phyloP scores from a whole-genome alignment of 2,113 vertebrate genomes.

The Morone chrysops region DNA sequence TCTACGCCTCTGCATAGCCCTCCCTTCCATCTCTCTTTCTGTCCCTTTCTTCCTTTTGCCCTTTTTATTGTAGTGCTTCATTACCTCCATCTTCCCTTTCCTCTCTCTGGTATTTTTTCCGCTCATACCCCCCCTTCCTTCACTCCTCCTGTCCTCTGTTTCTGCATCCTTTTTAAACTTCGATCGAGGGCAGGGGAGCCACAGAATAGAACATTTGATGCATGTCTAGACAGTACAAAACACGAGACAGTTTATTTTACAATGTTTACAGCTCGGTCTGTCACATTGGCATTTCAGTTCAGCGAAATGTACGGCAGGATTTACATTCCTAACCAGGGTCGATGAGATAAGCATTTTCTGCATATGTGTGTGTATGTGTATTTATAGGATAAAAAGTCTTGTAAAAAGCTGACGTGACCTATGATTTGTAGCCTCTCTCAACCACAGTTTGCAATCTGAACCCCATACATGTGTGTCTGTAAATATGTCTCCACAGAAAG shows the following conservation, averaged over 20 bases:
- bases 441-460: neutral
- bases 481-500: neutral
- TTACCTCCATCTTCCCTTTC: constrained; percentile 47
- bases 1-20: constrained; percentile 15
- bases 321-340: constrained; percentile 30
- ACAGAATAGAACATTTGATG: constrained; percentile 23
- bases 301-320: neutral
- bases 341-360: neutral
- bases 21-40: constrained; percentile 19
- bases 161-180: constrained; percentile 26
- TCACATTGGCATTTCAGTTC: constrained; percentile 19
- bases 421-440: neutral
- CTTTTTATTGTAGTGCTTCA: constrained; percentile 52
- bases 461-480: neutral
- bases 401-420: neutral
- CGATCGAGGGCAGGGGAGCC: neutral
- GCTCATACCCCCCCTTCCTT: constrained; percentile 3
- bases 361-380: neutral
- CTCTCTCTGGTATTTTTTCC: constrained; percentile 29
- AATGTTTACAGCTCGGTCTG: constrained; percentile 25
- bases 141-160: constrained; percentile 7
- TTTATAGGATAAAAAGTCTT: neutral
- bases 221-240: constrained; percentile 44
- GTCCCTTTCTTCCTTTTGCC: constrained; percentile 4
- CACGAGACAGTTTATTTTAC: constrained; percentile 46